Percentiles rank a stretch among this genome's conserved stretches.
phyloP scores from a whole-genome alignment of 2,888 invertebrate species.

The Phytoseiulus persimilis region DNA sequence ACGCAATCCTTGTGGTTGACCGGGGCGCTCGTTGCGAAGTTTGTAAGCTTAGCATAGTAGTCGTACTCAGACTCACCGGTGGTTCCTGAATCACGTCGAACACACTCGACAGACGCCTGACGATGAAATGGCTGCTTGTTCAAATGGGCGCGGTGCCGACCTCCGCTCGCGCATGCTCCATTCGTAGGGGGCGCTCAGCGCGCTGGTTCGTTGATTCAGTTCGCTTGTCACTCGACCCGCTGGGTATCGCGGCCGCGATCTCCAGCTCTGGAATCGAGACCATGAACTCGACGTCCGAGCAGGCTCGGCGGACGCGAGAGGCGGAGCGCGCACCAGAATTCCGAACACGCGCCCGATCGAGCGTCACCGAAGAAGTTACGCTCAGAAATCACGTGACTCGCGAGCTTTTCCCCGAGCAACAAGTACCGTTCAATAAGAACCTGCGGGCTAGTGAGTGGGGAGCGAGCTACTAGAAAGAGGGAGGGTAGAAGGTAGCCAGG shows the following conservation, averaged over 20 bases:
- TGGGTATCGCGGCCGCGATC: neutral
- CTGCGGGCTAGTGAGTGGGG: neutral
- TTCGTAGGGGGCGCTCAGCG: constrained; percentile 32
- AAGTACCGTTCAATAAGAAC: neutral
- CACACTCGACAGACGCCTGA: constrained; percentile 5
- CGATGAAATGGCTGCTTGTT: constrained; percentile 5
- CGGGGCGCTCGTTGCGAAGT: neutral
- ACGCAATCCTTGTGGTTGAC: neutral
- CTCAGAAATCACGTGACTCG: neutral
- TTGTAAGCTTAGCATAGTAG: neutral
- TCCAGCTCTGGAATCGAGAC: neutral
- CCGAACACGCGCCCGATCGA: neutral
- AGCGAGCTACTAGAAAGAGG: neutral
- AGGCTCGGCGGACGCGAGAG: neutral
- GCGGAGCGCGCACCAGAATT: neutral
- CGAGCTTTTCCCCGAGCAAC: neutral
- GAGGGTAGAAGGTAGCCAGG: neutral
- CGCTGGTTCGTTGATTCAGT: constrained; percentile 5
- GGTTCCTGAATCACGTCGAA: constrained; percentile 5
- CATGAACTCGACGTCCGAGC: neutral
- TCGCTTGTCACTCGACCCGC: neutral
- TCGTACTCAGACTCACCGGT: neutral
- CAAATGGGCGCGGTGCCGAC: constrained; percentile 18
- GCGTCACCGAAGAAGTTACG: neutral
- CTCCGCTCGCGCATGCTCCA: constrained; percentile 39